phyloP scores from a whole-genome alignment of 2,113 vertebrate species.

The Addax nasomaculatus region DNA sequence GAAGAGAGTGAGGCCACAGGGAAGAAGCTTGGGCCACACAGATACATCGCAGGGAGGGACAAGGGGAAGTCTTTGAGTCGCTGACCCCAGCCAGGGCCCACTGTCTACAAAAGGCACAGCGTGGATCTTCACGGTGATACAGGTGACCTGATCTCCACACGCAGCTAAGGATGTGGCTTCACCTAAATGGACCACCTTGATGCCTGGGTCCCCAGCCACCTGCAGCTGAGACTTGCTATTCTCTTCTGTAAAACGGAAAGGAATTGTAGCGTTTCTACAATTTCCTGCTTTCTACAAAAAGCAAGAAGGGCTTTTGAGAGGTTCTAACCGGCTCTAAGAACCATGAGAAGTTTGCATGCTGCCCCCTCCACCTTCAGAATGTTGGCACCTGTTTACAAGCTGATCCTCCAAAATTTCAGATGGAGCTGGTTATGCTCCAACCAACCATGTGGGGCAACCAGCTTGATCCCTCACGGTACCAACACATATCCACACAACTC shows the following conservation, averaged over 20 bases:
- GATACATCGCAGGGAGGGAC: fast-evolving
- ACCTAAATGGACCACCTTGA: neutral
- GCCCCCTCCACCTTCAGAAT: neutral
- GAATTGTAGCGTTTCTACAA: neutral
- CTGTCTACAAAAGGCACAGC: fast-evolving
- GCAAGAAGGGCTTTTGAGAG: neutral
- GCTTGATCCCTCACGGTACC: neutral
- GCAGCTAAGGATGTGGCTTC: neutral
- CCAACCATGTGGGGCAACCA: neutral
- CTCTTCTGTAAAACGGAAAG: neutral
- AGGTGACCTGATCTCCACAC: neutral
- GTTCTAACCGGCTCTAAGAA: neutral
- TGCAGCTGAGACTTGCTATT: neutral
- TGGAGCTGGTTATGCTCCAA: neutral
- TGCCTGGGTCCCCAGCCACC: too few relatives aligned
- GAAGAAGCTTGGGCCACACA: fast-evolving
- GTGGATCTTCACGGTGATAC: fast-evolving
- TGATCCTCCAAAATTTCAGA: neutral
- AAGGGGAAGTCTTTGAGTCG: neutral
- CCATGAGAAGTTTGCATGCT: neutral
- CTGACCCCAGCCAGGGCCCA: fast-evolving
- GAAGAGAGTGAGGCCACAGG: neutral
- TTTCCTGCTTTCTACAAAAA: neutral
- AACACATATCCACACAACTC: neutral
- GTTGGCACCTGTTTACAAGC: neutral